Evolutionary conservation across 1,140 invertebrate genomes (phyloP), one percentile per base, ranked within the genome.

Genomic region (Halyomorpha halys): DNA sequence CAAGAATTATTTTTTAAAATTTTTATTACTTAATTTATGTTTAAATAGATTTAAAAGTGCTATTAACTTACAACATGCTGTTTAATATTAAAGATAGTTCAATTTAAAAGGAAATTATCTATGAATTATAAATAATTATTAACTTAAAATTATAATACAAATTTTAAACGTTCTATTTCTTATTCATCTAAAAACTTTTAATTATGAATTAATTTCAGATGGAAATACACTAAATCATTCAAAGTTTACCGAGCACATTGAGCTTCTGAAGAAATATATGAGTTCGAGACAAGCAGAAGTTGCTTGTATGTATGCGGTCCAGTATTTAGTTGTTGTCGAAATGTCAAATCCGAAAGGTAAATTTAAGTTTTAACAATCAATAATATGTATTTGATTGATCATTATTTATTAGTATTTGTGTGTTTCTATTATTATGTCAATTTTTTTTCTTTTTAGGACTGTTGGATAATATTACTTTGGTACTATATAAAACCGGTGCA

Each of bases 211-310:
- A 18, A 34, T 63, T 65, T 60, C 25, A 65, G 63, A 59, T 59
- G 63, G 56, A 15, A 65, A 65, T 51, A 44, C 11, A 0, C 47
- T 65, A 25, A 54, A 65, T 49, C 14, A 13, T 0, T 16, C 19
- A n/a, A 65, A 44, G 30, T 60, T 65, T 65, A 13, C n/a, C 8
- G 54, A 51, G 34, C 63, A 47, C 27, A 49, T 60, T 30, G 51
- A 60, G 16, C 44, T 65, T 14, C 25, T 65, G 16, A 53, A 60
- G 30, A 59, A 49, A 47, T 65, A 65, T 49, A 65, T 65, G 8
- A 65, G 59, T 49, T 65, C 63, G n/a, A 30, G 63, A 16, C 63
- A 65, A 60, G 63, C 63, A 11, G 63, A 65, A 47, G 54, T 65
- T 15, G 34, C 63, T 8, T 65, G 63, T 44, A 49, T 65, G 56